Percentiles rank a stretch among this genome's conserved stretches.
These are phyloP conservation scores for Oryctes rhinoceros DNA, from an alignment of 1,140 invertebrate species.

Conservation along the genomic window DNA sequence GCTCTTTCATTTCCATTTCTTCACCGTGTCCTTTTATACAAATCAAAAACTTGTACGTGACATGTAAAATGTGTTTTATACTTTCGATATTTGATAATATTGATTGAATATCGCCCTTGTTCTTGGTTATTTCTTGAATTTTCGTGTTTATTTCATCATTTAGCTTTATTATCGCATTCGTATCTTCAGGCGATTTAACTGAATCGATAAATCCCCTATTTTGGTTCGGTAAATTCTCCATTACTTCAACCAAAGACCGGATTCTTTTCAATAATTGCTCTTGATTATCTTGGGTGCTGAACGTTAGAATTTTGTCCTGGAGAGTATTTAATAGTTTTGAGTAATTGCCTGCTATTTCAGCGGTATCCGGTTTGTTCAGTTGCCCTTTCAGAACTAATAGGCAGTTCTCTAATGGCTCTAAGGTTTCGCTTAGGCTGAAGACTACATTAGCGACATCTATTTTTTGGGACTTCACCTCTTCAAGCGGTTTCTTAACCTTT, in stretches of 20 bases:
- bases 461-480: not conserved
- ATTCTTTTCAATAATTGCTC: not conserved
- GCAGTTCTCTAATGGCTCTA: conserved; percentile 22
- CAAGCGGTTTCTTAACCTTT: not conserved
- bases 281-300: conserved; percentile 24
- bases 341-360: not conserved
- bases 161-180: not conserved
- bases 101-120: not conserved
- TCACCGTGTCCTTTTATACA: conserved; percentile 36
- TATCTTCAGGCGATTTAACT: not conserved
- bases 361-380: not conserved
- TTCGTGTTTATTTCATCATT: conserved; percentile 42
- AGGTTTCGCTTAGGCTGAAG: not conserved
- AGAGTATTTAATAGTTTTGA: not conserved
- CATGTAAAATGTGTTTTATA: not conserved
- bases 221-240: not conserved
- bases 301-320: not conserved
- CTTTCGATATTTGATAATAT: not conserved
- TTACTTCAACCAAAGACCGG: not conserved
- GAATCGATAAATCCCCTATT: not conserved
- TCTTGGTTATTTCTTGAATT: conserved; percentile 38
- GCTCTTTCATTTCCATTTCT: conserved; percentile 40
- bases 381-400: not conserved
- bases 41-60: not conserved
- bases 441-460: conserved; percentile 3